These are phyloP conservation scores for Mesaphorura yosii DNA, from an alignment of 1,140 invertebrate species.

Conservation along the genomic window DNA sequence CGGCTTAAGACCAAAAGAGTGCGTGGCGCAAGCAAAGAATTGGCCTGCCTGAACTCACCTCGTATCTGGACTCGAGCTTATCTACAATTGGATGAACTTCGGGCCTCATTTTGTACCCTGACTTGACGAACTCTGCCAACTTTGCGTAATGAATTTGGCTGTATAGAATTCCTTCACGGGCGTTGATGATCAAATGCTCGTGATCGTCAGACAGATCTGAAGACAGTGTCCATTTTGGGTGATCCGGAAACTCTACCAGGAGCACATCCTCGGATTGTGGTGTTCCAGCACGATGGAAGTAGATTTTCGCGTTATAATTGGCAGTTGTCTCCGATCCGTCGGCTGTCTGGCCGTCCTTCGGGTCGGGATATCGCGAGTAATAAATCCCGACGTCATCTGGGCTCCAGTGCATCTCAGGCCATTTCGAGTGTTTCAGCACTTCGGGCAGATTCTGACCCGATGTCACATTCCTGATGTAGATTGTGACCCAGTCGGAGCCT, in stretches of 20 bases:
- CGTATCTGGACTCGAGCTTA: not conserved
- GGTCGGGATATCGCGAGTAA: slow-evolving; percentile 75
- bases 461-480: slow-evolving; percentile 65
- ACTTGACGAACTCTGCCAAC: not conserved
- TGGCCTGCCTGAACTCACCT: no score
- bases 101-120: not conserved
- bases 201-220: slow-evolving; percentile 11
- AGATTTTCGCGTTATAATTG: slow-evolving; percentile 70
- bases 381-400: slow-evolving; percentile 90
- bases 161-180: not conserved
- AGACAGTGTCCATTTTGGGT: slow-evolving; percentile 83
- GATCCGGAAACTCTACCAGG: slow-evolving; percentile 77
- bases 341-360: slow-evolving; percentile 51
- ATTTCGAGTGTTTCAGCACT: slow-evolving; percentile 79
- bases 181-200: not conserved
- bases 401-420: slow-evolving; percentile 81
- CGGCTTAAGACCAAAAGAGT: no score
- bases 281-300: slow-evolving; percentile 79
- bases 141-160: slow-evolving; percentile 4
- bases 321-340: slow-evolving; percentile 92
- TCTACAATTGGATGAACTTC: not conserved
- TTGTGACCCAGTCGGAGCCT: slow-evolving; percentile 90
- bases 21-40: no score
- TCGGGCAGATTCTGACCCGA: slow-evolving; percentile 79
- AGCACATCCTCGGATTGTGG: slow-evolving; percentile 76